Evolutionary conservation across 2,888 invertebrate species (phyloP), one percentile per base, ranked within the genome.

Genomic region (Rutpela maculata): DNA sequence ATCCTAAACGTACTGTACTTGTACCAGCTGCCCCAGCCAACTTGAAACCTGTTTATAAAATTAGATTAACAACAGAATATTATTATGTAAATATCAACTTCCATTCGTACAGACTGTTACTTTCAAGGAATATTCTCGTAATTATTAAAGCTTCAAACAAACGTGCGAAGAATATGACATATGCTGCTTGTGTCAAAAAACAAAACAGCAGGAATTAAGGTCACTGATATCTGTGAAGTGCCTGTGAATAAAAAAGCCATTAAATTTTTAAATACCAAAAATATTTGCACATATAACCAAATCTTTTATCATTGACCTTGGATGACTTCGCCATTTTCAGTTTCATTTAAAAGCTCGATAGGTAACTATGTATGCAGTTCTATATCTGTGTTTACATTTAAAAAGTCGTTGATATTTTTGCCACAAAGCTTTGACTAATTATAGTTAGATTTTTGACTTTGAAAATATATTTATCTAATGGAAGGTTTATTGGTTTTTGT

Each of bases 241-340:
- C 31, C 6, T 35, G 7, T 7, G 31, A 35, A 9, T 35, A 9
- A 35, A 9, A 35, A 35, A 35, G 6, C 7, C 9, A 35, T 9
- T 35, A 35, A 0, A 35, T 35, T 4, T 4, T 26, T 26, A 26
- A 4, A 26, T 26, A 26, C 4, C 4, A 35, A 35, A 35, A 35
- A 35, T 35, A 7, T 35, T 35, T 35, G 7, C 31, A 35, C 7
- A 35, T 35, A 35, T 9, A 15, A 15, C 50, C 15, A 50, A 50
- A 12, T 50, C n/a, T 59, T 19, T 66, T 66, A 66, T 22, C 15
- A 60, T 68, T 74, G 35, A 74, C 68, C 43, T 74, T 35, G 59
- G 59, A 31, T 60, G 26, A 18, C 43, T 31, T 50, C 22, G 15
- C 65, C 65, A 65, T 65, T 12, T 65, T 65, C 65, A 65, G 43